phyloP scores from a whole-genome alignment of 2,797 vertebrate genomes.

The Novumbra hubbsi region DNA sequence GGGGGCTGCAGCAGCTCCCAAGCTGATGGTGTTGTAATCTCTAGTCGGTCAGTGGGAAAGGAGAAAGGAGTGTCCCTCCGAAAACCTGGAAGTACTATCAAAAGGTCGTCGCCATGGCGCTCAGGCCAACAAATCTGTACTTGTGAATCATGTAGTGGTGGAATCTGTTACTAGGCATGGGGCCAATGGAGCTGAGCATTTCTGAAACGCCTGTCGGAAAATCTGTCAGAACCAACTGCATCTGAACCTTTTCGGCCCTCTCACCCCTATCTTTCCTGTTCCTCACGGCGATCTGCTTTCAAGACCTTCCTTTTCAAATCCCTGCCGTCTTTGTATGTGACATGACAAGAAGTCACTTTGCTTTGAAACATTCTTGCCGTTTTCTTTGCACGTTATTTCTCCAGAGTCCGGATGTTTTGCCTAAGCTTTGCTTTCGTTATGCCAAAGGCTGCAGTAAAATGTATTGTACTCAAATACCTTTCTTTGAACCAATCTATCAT shows the following conservation, averaged over 20 bases:
- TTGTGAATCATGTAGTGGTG: conserved; percentile 45
- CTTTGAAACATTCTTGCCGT: neutral
- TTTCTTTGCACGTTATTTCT: neutral
- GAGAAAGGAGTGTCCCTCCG: conserved; percentile 6
- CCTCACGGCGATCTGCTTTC: conserved; percentile 38
- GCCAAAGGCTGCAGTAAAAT: neutral
- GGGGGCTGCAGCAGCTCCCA: conserved; percentile 9
- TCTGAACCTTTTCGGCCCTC: conserved; percentile 45
- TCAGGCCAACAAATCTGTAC: conserved; percentile 49
- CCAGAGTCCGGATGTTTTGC: neutral
- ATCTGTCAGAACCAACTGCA: conserved; percentile 56
- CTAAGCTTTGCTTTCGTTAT: neutral
- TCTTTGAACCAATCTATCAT: neutral
- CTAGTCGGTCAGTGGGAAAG: conserved; percentile 10
- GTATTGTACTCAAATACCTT: neutral
- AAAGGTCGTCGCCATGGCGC: conserved; percentile 30
- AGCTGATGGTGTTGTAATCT: neutral
- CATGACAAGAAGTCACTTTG: conserved; percentile 12
- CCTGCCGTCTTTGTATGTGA: conserved; percentile 20
- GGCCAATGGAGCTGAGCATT: conserved; percentile 37
- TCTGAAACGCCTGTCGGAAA: conserved; percentile 50
- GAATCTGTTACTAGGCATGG: conserved; percentile 43
- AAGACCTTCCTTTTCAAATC: conserved; percentile 36
- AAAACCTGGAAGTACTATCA: conserved; percentile 37
- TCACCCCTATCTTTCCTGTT: conserved; percentile 19